phyloP scores from a whole-genome alignment of 2,113 vertebrate genomes.

The Bubo blakistoni region DNA sequence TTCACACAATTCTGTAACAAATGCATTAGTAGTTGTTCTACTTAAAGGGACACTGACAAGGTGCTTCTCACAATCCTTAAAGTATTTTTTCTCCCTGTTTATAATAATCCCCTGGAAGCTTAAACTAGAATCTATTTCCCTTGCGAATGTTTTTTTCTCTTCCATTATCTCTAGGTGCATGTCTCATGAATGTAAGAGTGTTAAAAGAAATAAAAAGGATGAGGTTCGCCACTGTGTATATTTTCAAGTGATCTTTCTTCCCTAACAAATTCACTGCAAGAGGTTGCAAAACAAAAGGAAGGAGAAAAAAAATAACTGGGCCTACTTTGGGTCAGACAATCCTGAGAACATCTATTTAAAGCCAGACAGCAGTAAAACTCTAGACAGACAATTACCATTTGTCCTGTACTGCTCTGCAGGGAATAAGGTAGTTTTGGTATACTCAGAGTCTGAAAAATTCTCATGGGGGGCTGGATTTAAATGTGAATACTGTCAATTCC shows the following conservation, averaged over 20 bases:
- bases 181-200: constrained; percentile 11
- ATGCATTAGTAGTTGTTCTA: constrained; percentile 34
- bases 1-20: constrained; percentile 32
- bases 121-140: constrained; percentile 24
- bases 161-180: constrained; percentile 5
- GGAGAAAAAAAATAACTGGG: not conserved
- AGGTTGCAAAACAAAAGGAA: constrained; percentile 38
- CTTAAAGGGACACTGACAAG: constrained; percentile 38
- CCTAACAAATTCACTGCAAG: constrained; percentile 24
- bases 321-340: not conserved
- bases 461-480: not conserved
- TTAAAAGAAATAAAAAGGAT: constrained; percentile 1
- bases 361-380: constrained; percentile 17
- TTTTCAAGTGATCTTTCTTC: constrained; percentile 31
- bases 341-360: constrained; percentile 13
- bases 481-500: not conserved
- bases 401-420: not conserved
- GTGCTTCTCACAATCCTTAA: constrained; percentile 21
- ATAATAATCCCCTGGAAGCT: constrained; percentile 40
- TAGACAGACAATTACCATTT: not conserved
- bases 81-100: constrained; percentile 30
- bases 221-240: not conserved
- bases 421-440: not conserved
- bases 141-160: not conserved
- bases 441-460: not conserved